A percentile compares a stretch with the other conserved stretches of the same genome.
These are phyloP conservation scores for Acholoe squamosa DNA, from an alignment of 2,888 invertebrate species.

Conservation along the genomic window DNA sequence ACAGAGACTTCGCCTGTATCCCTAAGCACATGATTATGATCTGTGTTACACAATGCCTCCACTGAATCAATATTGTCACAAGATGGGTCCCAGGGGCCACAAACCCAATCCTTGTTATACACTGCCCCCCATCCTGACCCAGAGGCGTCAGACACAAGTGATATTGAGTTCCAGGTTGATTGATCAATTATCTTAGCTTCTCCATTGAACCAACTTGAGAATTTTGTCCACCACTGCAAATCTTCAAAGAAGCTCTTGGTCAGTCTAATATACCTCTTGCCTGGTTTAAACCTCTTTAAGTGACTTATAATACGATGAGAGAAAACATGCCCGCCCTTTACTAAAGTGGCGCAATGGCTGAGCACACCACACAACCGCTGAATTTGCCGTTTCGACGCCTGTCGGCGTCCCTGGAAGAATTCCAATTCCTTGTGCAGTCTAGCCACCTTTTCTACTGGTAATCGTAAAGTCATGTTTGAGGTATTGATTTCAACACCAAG, in stretches of 20 bases:
- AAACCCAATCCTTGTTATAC: background rate
- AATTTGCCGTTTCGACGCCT: background rate
- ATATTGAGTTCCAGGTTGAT: background rate
- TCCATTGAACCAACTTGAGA: background rate
- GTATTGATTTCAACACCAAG: background rate
- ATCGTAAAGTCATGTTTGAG: background rate
- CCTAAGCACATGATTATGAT: background rate
- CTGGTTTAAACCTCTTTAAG: background rate
- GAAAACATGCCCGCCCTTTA: too few species aligned
- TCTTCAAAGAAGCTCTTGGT: background rate
- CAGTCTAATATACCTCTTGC: background rate
- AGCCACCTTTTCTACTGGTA: background rate
- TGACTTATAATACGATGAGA: background rate
- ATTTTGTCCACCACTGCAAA: background rate
- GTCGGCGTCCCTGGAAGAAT: background rate
- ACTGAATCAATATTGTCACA: too few species aligned
- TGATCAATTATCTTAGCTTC: background rate
- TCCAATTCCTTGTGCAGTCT: background rate
- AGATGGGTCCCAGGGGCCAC: background rate
- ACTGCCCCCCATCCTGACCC: background rate
- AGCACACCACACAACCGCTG: background rate
- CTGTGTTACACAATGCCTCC: too few species aligned
- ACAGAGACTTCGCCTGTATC: background rate
- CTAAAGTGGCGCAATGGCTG: background rate
- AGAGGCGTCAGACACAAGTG: background rate